Conservation (phyloP, 2,888 invertebrate genomes). For the Mechanitis messenoides region DNA sequence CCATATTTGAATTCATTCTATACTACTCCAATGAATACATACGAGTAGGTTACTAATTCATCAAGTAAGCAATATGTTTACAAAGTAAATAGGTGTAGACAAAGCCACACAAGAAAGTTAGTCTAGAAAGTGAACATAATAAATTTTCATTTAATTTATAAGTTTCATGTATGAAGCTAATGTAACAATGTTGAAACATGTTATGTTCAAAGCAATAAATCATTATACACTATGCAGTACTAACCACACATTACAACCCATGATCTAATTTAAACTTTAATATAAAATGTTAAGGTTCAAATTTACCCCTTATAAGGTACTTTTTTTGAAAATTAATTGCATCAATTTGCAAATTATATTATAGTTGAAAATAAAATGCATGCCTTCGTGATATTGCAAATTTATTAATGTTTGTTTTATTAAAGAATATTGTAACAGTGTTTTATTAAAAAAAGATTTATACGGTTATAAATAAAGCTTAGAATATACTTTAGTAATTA, state of each 20-base stretch:
- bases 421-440: neutral
- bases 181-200: conserved; percentile 13
- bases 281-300: conserved; percentile 22
- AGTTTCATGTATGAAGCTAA: conserved; percentile 15
- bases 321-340: conserved; percentile 4
- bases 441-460: neutral
- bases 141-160: conserved; percentile 8
- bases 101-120: conserved; percentile 6
- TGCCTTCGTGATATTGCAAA: conserved; percentile 6
- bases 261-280: conserved; percentile 4
- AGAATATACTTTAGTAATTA: neutral
- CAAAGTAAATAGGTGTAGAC: neutral
- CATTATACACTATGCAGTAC: conserved; percentile 13
- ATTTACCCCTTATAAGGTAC: conserved; percentile 29
- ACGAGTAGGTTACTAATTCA: too few species aligned
- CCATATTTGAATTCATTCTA: too few species aligned
- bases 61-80: too few species aligned
- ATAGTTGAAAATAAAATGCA: conserved; percentile 3
- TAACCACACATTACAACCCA: neutral
- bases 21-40: too few species aligned
- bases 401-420: conserved; percentile 7
- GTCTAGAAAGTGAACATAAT: conserved; percentile 1
- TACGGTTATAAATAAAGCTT: neutral
- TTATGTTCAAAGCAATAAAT: conserved; percentile 21
- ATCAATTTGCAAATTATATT: conserved; percentile 5